Base-by-base conservation (phyloP, 2,888 invertebrate species). In the Drosophila leonis region DNA sequence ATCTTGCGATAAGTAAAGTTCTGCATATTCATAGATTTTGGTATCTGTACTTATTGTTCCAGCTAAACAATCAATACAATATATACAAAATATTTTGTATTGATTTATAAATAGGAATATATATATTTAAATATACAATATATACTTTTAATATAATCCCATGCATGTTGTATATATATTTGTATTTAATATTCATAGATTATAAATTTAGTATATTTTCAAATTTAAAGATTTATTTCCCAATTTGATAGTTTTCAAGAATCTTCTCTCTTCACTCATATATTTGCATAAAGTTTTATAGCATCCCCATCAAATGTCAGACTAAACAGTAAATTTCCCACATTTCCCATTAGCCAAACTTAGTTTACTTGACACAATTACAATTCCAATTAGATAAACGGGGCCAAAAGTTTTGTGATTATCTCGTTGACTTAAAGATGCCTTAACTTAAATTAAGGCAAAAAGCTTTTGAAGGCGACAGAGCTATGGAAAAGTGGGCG, bases 381-480 rank as follows among this genome's bases (percentile, higher is more conserved):
- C 4, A 35, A 39, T 46, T 49, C 15, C 48, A 75, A 78, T 68
- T 65, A 54, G 62, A 63, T 69, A 74, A 74, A 61, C 65, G 62
- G 44, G 42, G 60, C 18, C 39, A 10, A 35, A 42, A 56, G 48
- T 49, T 24, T 37, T 2, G 24, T 24, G 35, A 65, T 59, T 73
- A 74, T 51, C 57, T 31, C 33, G 24, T 46, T 12, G 61, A 65
- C 70, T 77, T 75, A 57, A 77, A 79, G 80, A 49, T 13, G 41
- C 35, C 24, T 37, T n/a, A 79, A 54, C 75, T 70, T 64, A 71
- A 79, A 79, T 77, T 79, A 48, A 67, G 64, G 80, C 71, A 66
- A 70, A 49, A 33, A 33, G 31, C 49, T 49, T 31, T 49, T 61
- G 60, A 65, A 18, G 39, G 29, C 70, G 56, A 69, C 13, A 29